Evolutionary conservation across 2,797 vertebrate species (phyloP), one percentile per base, ranked within the genome.

Genomic region (Propithecus perrieri): DNA sequence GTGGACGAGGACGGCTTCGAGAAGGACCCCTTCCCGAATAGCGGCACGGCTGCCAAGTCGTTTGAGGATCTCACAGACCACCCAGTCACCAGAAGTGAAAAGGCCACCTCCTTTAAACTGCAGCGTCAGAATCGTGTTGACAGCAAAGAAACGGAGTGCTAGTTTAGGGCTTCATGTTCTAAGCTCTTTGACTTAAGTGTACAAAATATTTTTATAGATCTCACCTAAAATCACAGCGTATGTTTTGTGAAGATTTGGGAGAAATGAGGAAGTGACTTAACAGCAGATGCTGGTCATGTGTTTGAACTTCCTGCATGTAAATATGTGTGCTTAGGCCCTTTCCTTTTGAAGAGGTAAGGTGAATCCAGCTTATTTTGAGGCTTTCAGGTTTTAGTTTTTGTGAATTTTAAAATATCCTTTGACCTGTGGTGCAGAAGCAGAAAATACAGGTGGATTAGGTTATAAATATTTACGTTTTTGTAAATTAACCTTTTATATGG

Each of bases 91-190:
- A 97, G 98, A 95, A 99, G 98, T 17, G 99, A 99, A 92, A 99
- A 99, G 94, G 99, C 99, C 0, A 98, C 98, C 0, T 99, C 98
- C 20, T 99, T 99, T 65, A 99, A 99, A 95, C 98, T 99, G 18
- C 99, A 99, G 98, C 99, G 99, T 79, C 99, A 99, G 98, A 99
- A 98, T 1, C 98, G 99, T 14, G 98, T 99, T 85, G 99, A 99
- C 98, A 99, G 99, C 98, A 99, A 99, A 97, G 99, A 99, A 97
- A 99, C 99, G 0, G 99, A 99, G 96, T 99, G 99, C 98, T 99
- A 99, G 96, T 53, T 83, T 12, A 76, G 61, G 1, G 18, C 53
- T 33, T 14, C 2, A 30, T 48, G 41, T 53, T 69, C 69, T 0
- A 2, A 9, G 15, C 3, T 26, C 35, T 0, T 3, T 18, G 80